Evolutionary conservation across 2,888 invertebrate species (phyloP), one percentile per base, ranked within the genome.

Genomic region (Pachliopta kotzebuea): DNA sequence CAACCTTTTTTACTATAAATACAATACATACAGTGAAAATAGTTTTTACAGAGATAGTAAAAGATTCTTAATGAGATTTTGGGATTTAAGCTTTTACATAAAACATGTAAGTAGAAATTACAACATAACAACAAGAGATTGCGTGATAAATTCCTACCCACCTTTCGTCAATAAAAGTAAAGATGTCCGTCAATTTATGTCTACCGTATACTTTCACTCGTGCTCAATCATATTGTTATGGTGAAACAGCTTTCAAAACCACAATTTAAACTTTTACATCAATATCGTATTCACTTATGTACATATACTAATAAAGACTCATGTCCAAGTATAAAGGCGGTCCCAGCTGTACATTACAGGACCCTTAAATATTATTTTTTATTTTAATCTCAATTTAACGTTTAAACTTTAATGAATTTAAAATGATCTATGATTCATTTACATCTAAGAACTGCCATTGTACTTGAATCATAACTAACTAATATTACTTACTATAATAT

Each of bases 191-290:
- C 62, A 52, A 57, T 63, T 29, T 57, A 54, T 21, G 26, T 53
- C 53, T 54, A 63, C 24, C 42, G 56, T 55, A 26, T 53, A 60
- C 65, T 65, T 65, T 65, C 65, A 52, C 65, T 53, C 31, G 60
- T n/a, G 26, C 60, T 60, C 65, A 65, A 57, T 65, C 60, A 65
- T 53, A 60, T 65, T 61, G 60, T 60, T 65, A 65, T 53, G 60
- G 60, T 26, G 60, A 65, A 60, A 56, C 65, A 61, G 60, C 65
- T 65, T 65, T 65, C 65, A 52, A 60, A 65, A 57, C 53, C 26
- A 26, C 57, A 60, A 53, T 61, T 58, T 54, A 54, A 49, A 53
- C 60, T 61, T 64, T 65, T 65, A 65, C 60, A 56, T 65, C 50
- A 64, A 60, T 64, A 56, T 23, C 29, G 21, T 45, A 45, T 45